A percentile compares a stretch with the other conserved stretches of the same genome.
These are phyloP conservation scores for Dicerorhinus sumatrensis DNA, from an alignment of 2,113 vertebrate genomes.

Conservation along the genomic window DNA sequence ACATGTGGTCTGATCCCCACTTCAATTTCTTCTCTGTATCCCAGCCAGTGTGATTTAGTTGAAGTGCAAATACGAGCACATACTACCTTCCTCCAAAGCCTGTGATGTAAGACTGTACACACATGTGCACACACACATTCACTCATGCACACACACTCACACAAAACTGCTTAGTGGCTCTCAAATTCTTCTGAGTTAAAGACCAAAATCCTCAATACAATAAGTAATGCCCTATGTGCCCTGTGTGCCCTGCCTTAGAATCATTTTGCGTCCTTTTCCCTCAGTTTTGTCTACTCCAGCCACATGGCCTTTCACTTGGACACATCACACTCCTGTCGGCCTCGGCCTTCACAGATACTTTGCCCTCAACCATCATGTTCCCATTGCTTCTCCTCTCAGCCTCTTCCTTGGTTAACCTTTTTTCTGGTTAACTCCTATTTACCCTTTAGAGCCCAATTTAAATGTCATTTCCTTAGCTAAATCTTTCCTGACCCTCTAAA, in stretches of 20 bases:
- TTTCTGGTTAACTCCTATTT: neutral
- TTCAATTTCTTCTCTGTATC: neutral
- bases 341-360: neutral
- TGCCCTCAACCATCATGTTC: neutral
- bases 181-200: neutral
- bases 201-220: neutral
- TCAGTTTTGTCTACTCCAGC: neutral
- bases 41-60: neutral
- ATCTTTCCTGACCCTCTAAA: neutral
- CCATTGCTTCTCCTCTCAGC: neutral
- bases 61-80: neutral
- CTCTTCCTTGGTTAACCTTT: neutral
- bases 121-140: neutral
- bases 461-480: neutral
- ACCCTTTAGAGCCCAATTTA: neutral
- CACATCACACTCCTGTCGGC: accelerated
- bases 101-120: neutral
- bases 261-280: neutral
- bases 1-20: too few species aligned
- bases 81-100: neutral
- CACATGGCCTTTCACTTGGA: neutral
- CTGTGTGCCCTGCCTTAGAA: too few species aligned
- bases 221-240: neutral
- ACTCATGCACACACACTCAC: neutral
- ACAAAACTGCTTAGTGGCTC: neutral